Base-by-base conservation (phyloP, 1,140 invertebrate genomes). In the Frieseomelitta varia region DNA sequence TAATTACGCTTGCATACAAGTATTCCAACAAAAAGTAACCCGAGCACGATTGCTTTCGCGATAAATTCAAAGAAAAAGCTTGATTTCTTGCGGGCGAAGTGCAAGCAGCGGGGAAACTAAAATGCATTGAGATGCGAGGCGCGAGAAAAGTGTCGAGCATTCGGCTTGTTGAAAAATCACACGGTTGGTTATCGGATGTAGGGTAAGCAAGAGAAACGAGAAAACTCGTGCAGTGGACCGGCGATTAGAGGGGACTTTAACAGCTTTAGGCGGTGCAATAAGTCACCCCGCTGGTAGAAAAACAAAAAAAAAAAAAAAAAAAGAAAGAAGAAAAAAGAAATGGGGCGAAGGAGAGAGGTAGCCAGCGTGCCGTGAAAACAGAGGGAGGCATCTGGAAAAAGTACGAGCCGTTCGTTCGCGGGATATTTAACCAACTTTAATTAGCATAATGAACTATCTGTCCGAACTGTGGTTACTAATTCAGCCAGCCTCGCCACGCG, bases 391-490 rank as follows among this genome's bases (percentile, higher is more conserved):
- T 63, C 61, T 55, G 19, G 19, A 47, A 86, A 86, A 74, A 73
- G 10, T 47, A 87, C 65, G 74, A 51, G 61, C 58, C 24, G 65
- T 47, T 69, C 85, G 67, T 61, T 87, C 75, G 39, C 76, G 19
- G 85, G 27, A 79, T 90, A 90, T 86, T 90, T 84, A 53, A 68
- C 81, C 85, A 86, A 90, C 88, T 88, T 90, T 90, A 90, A 90
- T 90, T 90, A 90, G 75, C 81, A 90, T 90, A 90, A 90, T 90
- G 88, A 90, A 88, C 88, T 86, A 90, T 87, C 79, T 47, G 78
- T 85, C 85, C 81, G 51, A 79, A 89, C 81, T 89, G 83, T 82
- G 82, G 83, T 90, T 84, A 72, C 88, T 80, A 90, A 85, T 90
- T 87, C 73, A 72, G 56, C 79, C 55, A 39, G 47, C 30, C 61